These are phyloP conservation scores for Pomacea maculata DNA, from an alignment of 1,140 invertebrate genomes.

Conservation along the genomic window DNA sequence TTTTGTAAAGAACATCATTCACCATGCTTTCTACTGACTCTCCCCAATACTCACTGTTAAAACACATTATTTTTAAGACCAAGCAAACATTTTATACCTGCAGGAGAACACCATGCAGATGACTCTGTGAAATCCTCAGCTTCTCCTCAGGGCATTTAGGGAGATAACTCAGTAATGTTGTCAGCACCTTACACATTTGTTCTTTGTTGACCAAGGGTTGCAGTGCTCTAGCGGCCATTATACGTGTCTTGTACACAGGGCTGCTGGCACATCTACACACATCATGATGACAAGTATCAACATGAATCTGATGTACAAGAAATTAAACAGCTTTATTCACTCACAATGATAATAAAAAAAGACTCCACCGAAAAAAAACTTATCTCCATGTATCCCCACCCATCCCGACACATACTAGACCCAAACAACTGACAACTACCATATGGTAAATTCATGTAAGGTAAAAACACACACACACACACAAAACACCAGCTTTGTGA, in stretches of 20 bases:
- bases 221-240: slow-evolving; percentile 75
- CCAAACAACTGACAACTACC: no score
- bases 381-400: no score
- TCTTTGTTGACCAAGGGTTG: slow-evolving; percentile 71
- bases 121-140: slow-evolving; percentile 62
- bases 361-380: not conserved
- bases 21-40: not conserved
- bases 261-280: slow-evolving; percentile 59
- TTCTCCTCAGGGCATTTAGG: slow-evolving; percentile 35
- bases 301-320: not conserved
- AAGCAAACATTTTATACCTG: slow-evolving; percentile 61
- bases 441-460: no score
- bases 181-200: slow-evolving; percentile 47
- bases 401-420: no score
- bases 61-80: no score
- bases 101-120: slow-evolving; percentile 69
- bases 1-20: not conserved
- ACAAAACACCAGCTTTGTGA: no score
- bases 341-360: not conserved
- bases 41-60: no score
- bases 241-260: slow-evolving; percentile 73
- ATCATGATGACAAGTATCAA: not conserved
- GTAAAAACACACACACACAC: no score
- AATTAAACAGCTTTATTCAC: not conserved
- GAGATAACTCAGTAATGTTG: slow-evolving; percentile 43